These are phyloP conservation scores for Iphiclides podalirius DNA, from an alignment of 2,888 invertebrate species.

Conservation along the genomic window DNA sequence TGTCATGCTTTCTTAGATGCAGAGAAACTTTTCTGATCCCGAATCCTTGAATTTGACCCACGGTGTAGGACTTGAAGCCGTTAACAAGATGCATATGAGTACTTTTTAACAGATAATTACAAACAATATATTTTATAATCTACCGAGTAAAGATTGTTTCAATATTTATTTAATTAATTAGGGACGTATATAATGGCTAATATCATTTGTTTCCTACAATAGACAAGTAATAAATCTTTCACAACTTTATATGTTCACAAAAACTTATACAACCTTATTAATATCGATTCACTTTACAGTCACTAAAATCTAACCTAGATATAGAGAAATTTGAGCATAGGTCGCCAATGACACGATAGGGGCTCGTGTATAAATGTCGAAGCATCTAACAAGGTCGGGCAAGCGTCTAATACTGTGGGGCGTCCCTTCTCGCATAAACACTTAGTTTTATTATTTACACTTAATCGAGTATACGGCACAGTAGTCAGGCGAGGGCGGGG, in stretches of 20 bases:
- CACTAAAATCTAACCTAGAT: neutral
- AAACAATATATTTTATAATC: neutral
- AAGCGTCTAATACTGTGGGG: conserved; percentile 6
- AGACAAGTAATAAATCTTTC: neutral
- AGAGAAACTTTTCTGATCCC: no score
- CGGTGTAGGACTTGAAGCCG: no score
- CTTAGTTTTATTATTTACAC: conserved; percentile 52
- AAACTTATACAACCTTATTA: neutral
- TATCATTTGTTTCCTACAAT: neutral
- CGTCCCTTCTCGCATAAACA: conserved; percentile 40
- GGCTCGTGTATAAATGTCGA: no score
- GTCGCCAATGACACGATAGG: no score
- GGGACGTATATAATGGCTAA: neutral
- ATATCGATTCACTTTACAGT: conserved; percentile 9
- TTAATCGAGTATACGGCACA: conserved; percentile 15
- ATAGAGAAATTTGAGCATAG: no score
- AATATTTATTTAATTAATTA: neutral
- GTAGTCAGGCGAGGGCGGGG: conserved; percentile 22
- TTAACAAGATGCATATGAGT: no score
- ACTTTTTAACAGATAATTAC: neutral
- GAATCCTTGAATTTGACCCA: no score
- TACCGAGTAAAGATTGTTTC: neutral
- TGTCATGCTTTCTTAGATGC: no score
- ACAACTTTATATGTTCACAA: conserved; percentile 1
- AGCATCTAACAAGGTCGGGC: conserved; percentile 7